Evolutionary conservation across 1,140 invertebrate species (phyloP), one percentile per base, ranked within the genome.

Genomic region (Caenorhabditis briggsae): DNA sequence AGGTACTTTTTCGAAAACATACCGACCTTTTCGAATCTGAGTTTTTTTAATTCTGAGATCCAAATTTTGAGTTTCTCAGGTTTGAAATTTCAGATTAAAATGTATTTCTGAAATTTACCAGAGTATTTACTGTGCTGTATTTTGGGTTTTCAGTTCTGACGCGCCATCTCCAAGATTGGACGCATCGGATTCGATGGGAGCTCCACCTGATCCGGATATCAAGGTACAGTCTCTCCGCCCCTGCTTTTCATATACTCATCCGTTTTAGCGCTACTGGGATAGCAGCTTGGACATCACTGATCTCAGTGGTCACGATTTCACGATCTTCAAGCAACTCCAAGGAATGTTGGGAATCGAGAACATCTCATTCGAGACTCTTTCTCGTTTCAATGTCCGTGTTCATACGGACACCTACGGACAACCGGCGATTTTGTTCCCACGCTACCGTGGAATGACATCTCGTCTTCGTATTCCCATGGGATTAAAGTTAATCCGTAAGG

Each of bases 371-470:
- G 92, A 92, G 16, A 91, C 91, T 16, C 64, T 91, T 41, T 74
- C 88, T 33, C 88, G 89, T 25, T 91, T 91, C 74, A 87, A 91
- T 82, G 84, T 91, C 12, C 74, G 89, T 48, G 92, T 90, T 9
- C 92, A 91, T 59, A 89, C 92, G 50, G 92, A 91, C 64, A 87
- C 65, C 65, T 92, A 90, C 86, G 91, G 93, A 78, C 91, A 91
- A 33, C 85, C 89, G 16, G 91, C 91, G 0, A 82, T 91, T 58
- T 88, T 89, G 46, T 92, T 92, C 85, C 91, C 91, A 33, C 88
- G 91, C 14, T 88, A 89, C 50, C 82, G 89, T 33, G 90, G 89
- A 43, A 92, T 90, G 23, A 85, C 88, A 43, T 88, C 87, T 56
- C 86, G 91, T n/a, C 86, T 83, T 25, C 86, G 92, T 11, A 64